These are phyloP conservation scores for Penaeus japonicus DNA, from an alignment of 1,140 invertebrate genomes.

Conservation along the genomic window DNA sequence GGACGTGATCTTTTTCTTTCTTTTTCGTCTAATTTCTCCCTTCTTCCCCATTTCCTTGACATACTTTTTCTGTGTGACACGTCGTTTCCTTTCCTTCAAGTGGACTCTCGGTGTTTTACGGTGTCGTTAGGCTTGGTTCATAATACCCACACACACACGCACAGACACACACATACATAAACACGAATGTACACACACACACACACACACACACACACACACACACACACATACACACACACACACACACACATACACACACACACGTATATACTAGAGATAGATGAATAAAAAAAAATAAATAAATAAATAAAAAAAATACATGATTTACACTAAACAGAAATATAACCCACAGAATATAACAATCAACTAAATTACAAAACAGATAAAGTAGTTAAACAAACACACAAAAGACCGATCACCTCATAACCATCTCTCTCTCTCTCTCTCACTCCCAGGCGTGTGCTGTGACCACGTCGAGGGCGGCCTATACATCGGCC, in stretches of 20 bases:
- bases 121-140: no score
- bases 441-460: constrained; percentile 66
- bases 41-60: no score
- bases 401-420: not conserved
- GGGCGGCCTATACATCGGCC: constrained; percentile 82
- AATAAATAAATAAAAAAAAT: constrained; percentile 32
- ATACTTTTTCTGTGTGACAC: no score
- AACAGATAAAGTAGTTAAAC: not conserved
- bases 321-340: not conserved
- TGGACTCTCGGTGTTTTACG: no score
- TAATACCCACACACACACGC: not conserved
- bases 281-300: no score
- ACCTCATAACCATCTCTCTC: not conserved
- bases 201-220: not conserved
- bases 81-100: no score
- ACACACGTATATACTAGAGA: constrained; percentile 59
- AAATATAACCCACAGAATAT: not conserved
- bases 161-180: not conserved
- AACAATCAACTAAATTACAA: not conserved
- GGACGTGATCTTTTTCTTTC: no score
- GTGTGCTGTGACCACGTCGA: constrained; percentile 77
- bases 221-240: not conserved
- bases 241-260: constrained; percentile 56
- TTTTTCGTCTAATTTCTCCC: no score
- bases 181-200: not conserved